phyloP scores from a whole-genome alignment of 2,113 vertebrate genomes.

The Lycaon pictus region DNA sequence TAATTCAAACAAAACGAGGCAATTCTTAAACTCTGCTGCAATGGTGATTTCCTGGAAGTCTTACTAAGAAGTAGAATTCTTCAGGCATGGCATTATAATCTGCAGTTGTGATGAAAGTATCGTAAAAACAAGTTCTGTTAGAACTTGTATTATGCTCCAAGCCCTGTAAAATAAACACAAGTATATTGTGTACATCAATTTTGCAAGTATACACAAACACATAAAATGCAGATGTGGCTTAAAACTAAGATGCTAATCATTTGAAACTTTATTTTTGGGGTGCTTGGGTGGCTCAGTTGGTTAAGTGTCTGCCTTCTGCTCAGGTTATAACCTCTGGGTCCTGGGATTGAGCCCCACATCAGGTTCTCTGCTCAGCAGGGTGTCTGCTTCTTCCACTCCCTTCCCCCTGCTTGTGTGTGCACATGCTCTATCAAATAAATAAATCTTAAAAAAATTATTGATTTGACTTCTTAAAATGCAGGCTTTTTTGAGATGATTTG shows the following conservation, averaged over 20 bases:
- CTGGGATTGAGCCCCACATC: too few species aligned
- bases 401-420: too few species aligned
- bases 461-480: conserved; percentile 24
- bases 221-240: conserved; percentile 6
- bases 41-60: conserved; percentile 27
- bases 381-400: too few species aligned
- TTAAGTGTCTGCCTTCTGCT: too few species aligned
- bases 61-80: conserved; percentile 50
- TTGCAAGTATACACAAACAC: not conserved
- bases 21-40: not conserved
- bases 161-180: not conserved
- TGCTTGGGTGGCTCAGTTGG: too few species aligned
- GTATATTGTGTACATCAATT: not conserved
- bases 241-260: not conserved
- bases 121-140: not conserved
- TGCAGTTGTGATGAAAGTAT: not conserved
- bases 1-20: not conserved
- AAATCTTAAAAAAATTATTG: not conserved
- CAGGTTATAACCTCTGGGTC: too few species aligned
- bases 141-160: not conserved
- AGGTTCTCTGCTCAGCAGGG: too few species aligned
- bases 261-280: not conserved
- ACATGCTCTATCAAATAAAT: too few species aligned
- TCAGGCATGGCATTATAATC: not conserved
- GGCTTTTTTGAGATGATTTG: not conserved